Evolutionary conservation across 2,797 vertebrate genomes (phyloP).

Genomic region (Hydrocynus forskahlii): DNA sequence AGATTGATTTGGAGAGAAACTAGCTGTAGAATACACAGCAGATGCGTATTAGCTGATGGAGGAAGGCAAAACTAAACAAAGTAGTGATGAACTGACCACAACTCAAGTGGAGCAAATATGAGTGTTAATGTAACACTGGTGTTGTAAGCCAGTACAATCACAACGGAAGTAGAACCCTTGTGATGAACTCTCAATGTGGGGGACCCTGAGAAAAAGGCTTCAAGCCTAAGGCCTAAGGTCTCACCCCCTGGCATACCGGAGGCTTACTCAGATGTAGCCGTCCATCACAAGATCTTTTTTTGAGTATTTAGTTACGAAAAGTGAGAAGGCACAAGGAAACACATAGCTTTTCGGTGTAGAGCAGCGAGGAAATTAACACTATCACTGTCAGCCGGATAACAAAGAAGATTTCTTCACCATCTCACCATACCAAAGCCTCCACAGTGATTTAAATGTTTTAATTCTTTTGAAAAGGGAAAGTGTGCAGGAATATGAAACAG

Average conservation of each 20-base stretch:
- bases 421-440: not conserved
- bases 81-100: not conserved
- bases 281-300: conserved; percentile 45
- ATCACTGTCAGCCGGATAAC: not conserved
- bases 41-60: conserved; percentile 13
- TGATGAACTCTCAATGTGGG: conserved; percentile 59
- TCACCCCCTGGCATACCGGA: conserved; percentile 57
- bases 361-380: conserved; percentile 25
- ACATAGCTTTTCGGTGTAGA: not conserved
- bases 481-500: conserved; percentile 39
- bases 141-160: conserved; percentile 51
- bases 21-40: not conserved
- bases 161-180: conserved; percentile 35
- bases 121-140: conserved; percentile 31
- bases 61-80: not conserved
- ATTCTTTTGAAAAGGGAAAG: conserved; percentile 18
- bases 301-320: conserved; percentile 46
- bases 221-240: conserved; percentile 38
- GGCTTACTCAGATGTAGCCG: conserved; percentile 56
- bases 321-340: conserved; percentile 33
- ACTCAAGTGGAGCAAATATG: conserved; percentile 11
- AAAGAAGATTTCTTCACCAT: not conserved
- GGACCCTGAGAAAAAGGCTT: not conserved
- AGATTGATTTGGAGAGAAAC: conserved; percentile 1
- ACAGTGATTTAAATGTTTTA: conserved; percentile 26